Percentiles rank a stretch among this genome's conserved stretches.
These are phyloP conservation scores for Parnassius orleans DNA, from an alignment of 2,888 invertebrate species.

Conservation along the genomic window DNA sequence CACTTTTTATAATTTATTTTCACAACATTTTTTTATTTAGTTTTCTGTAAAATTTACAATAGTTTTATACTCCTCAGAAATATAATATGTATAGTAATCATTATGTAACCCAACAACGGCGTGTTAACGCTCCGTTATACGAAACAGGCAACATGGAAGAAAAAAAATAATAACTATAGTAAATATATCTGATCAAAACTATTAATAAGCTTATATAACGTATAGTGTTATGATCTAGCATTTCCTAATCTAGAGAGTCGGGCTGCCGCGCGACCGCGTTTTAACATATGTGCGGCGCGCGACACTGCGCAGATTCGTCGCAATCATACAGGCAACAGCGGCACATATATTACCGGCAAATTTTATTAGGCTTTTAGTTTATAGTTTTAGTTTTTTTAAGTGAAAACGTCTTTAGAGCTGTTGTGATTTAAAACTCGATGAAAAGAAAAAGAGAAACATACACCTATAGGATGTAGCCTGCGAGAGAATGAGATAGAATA, in stretches of 20 bases:
- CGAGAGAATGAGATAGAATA: too few species aligned
- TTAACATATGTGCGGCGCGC: constrained; percentile 69
- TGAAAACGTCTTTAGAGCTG: too few species aligned
- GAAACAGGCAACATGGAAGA: constrained; percentile 72
- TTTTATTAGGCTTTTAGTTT: too few species aligned
- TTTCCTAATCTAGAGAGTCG: constrained; percentile 70
- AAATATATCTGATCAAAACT: constrained; percentile 67
- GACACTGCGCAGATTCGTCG: constrained; percentile 45
- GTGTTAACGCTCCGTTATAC: constrained; percentile 46
- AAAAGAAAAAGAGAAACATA: too few species aligned
- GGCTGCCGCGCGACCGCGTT: constrained; percentile 58
- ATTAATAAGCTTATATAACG: constrained; percentile 66
- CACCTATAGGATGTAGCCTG: too few species aligned
- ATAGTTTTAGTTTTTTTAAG: too few species aligned
- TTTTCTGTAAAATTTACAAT: constrained; percentile 82
- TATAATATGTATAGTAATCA: constrained; percentile 60
- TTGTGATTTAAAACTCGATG: too few species aligned
- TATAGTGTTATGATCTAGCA: constrained; percentile 65
- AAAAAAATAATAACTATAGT: constrained; percentile 54
- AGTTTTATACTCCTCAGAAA: constrained; percentile 80
- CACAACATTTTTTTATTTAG: constrained; percentile 78
- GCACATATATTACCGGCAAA: constrained; percentile 1
- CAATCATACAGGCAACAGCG: constrained; percentile 34
- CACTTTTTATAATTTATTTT: constrained; percentile 81
- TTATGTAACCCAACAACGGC: constrained; percentile 66